Percentiles rank a stretch among this genome's conserved stretches.
phyloP scores from a whole-genome alignment of 2,113 vertebrate genomes.

The Aldabrachelys gigantea region DNA sequence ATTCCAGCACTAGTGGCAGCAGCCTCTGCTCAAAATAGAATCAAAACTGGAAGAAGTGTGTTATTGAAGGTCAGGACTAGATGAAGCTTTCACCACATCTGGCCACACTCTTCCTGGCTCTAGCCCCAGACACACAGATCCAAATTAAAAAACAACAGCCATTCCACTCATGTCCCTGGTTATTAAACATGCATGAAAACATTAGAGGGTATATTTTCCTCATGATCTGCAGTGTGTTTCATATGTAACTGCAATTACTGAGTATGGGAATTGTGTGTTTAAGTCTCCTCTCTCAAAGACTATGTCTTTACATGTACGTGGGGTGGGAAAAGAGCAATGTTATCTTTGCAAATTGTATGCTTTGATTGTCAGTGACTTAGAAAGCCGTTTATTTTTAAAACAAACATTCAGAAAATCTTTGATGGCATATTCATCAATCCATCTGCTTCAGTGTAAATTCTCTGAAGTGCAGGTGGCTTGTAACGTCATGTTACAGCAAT shows the following conservation, averaged over 20 bases:
- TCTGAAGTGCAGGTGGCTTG: constrained; percentile 78
- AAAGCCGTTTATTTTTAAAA: constrained; percentile 76
- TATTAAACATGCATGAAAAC: not conserved
- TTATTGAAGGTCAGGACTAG: not conserved
- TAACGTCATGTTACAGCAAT: constrained; percentile 63
- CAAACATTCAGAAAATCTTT: constrained; percentile 75
- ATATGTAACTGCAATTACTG: not conserved
- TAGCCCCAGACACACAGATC: not conserved
- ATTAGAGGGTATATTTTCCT: not conserved
- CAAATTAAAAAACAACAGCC: not conserved
- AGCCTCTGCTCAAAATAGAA: not conserved
- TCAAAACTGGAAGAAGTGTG: accelerated
- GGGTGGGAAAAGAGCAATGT: constrained; percentile 37
- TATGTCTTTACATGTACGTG: not conserved
- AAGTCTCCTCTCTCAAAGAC: constrained; percentile 16
- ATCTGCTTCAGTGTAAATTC: constrained; percentile 75
- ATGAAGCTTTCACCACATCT: not conserved
- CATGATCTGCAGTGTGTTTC: not conserved
- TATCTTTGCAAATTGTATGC: constrained; percentile 32
- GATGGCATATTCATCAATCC: constrained; percentile 74
- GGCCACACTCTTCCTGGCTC: not conserved
- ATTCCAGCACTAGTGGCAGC: not conserved
- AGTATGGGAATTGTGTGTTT: not conserved
- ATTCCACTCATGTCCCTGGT: not conserved
- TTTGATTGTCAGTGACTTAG: constrained; percentile 46